phyloP scores from a whole-genome alignment of 2,113 vertebrate species.

The Heliornis fulica region DNA sequence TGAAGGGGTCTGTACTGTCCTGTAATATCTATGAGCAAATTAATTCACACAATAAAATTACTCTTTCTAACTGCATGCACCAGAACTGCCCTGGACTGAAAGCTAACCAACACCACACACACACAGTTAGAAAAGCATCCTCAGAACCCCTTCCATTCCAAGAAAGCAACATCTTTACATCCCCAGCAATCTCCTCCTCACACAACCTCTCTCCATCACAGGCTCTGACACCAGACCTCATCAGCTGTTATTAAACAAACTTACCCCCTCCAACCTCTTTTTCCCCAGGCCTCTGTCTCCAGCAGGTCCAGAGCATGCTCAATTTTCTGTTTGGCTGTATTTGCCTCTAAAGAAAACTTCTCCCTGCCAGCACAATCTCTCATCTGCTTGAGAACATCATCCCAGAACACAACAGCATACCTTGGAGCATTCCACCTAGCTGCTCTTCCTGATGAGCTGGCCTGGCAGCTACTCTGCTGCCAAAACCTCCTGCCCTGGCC shows the following conservation, averaged over 20 bases:
- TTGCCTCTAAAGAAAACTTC: neutral
- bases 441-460: slow-evolving; percentile 50
- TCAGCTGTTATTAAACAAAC: neutral
- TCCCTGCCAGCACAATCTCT: slow-evolving; percentile 13
- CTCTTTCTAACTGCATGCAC: neutral
- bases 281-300: neutral
- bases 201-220: neutral
- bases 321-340: neutral
- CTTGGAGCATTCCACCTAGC: slow-evolving; percentile 41
- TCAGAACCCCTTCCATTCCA: neutral
- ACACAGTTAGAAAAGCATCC: neutral
- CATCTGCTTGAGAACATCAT: slow-evolving; percentile 8
- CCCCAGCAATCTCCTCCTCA: neutral
- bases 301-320: neutral
- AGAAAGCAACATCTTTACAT: neutral
- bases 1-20: neutral
- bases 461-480: slow-evolving; percentile 33
- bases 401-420: slow-evolving; percentile 36
- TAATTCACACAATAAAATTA: neutral
- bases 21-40: neutral
- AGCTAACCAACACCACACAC: neutral
- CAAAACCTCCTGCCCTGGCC: slow-evolving; percentile 36
- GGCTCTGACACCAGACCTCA: neutral
- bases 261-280: neutral
- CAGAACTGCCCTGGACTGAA: neutral